Conservation (phyloP, 2,888 invertebrate species). For the Lithophane leautieri region DNA sequence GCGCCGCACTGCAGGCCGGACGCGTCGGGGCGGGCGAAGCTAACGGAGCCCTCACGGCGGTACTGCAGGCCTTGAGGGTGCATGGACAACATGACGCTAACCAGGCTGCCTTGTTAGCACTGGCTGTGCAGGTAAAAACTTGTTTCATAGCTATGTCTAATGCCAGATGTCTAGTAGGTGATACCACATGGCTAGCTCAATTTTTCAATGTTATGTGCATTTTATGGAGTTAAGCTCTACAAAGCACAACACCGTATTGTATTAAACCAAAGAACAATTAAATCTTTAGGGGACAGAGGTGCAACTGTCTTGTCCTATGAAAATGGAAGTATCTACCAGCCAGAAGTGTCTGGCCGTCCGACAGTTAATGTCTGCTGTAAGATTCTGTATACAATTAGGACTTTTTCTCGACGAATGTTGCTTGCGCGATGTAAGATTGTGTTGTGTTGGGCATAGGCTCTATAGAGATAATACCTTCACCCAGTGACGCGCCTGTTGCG, state of each 20-base stretch:
- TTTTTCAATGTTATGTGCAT: not conserved
- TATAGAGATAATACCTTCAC: too few species aligned
- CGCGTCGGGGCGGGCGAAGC: constrained; percentile 86
- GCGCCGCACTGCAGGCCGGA: constrained; percentile 81
- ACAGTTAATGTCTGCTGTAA: not conserved
- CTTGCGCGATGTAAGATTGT: not conserved
- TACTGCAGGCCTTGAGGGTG: constrained; percentile 94
- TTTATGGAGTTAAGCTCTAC: not conserved
- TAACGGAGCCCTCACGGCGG: constrained; percentile 93
- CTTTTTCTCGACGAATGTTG: not conserved
- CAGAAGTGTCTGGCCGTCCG: not conserved
- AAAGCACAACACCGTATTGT: not conserved
- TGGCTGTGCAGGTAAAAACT: constrained; percentile 93
- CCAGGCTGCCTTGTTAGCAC: constrained; percentile 94
- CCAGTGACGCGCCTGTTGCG: too few species aligned
- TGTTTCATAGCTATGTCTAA: not conserved
- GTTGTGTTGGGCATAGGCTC: too few species aligned
- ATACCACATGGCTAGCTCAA: not conserved
- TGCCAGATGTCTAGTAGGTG: not conserved
- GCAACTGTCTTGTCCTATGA: not conserved
- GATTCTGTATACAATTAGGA: not conserved
- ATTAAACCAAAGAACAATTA: not conserved
- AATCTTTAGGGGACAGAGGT: not conserved
- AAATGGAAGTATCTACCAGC: not conserved
- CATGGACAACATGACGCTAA: constrained; percentile 98